phyloP scores from a whole-genome alignment of 2,113 vertebrate species.

The Calidris pygmaea region DNA sequence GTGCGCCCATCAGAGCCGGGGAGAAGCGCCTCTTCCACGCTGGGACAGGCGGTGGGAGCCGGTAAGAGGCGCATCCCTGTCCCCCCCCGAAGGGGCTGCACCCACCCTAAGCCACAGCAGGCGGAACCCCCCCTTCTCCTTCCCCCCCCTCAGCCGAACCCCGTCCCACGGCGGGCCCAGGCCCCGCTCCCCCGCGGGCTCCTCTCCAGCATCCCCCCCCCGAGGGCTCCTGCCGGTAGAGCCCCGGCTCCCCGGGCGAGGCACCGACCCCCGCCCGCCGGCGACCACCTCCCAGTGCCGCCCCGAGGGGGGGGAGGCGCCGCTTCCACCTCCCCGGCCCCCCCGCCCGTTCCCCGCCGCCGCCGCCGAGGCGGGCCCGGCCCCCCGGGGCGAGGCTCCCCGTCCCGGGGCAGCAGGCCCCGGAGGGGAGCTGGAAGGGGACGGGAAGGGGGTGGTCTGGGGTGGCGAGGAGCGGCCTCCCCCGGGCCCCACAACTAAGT shows the following conservation, averaged over 20 bases:
- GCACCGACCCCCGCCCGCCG: neutral
- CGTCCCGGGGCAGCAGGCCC: neutral
- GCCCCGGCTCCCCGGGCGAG: neutral
- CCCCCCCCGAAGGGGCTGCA: neutral
- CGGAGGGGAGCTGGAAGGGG: neutral
- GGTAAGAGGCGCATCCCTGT: neutral
- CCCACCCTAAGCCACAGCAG: neutral
- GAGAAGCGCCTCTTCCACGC: no score
- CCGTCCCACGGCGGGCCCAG: neutral
- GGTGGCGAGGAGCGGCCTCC: neutral
- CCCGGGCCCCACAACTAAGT: slow-evolving; percentile 58
- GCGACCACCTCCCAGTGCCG: neutral
- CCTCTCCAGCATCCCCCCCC: neutral
- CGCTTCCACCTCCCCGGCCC: neutral
- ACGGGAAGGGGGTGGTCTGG: no score
- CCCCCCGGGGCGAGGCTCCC: neutral
- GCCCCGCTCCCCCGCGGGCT: neutral
- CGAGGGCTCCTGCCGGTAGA: neutral
- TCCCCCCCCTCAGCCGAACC: neutral
- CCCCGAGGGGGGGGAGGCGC: neutral
- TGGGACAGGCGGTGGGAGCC: neutral
- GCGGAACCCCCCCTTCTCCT: neutral
- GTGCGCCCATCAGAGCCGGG: neutral
- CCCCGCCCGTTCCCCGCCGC: neutral
- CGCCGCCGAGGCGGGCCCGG: neutral